Percentiles rank a stretch among this genome's conserved stretches.
phyloP scores from a whole-genome alignment of 1,140 invertebrate species.

The Trachymyrmex cornetzi region DNA sequence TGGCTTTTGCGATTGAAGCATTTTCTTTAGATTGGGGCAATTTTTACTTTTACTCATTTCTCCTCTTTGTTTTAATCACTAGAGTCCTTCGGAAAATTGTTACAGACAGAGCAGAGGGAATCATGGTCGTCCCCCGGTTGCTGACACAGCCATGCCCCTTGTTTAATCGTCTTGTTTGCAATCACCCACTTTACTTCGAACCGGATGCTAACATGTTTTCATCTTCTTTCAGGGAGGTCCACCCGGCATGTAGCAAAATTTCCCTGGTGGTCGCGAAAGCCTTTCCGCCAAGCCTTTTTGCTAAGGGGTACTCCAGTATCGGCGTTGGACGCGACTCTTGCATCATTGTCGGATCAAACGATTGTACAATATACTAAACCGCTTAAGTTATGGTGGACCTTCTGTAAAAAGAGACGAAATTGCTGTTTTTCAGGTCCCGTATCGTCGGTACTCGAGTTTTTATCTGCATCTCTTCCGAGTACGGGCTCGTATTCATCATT shows the following conservation, averaged over 20 bases:
- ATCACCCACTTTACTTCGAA: accelerated
- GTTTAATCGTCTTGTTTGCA: neutral
- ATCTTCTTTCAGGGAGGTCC: neutral
- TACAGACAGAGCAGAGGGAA: neutral
- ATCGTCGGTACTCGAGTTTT: neutral
- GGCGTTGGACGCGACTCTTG: neutral
- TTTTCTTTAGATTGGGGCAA: neutral
- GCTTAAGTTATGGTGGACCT: neutral
- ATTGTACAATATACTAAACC: neutral
- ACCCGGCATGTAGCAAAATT: neutral
- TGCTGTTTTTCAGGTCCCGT: neutral
- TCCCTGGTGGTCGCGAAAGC: neutral
- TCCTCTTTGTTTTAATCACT: neutral
- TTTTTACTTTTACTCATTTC: neutral
- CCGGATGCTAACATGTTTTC: neutral
- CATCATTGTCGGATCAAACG: neutral
- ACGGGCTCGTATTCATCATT: neutral
- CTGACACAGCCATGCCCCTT: neutral
- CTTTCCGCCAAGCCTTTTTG: neutral
- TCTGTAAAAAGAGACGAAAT: neutral
- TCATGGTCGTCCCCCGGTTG: neutral
- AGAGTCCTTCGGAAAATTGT: neutral
- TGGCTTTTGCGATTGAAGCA: neutral
- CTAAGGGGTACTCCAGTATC: neutral
- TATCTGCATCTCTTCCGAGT: neutral